phyloP scores from a whole-genome alignment of 2,113 vertebrate species.

The Cyrtonyx montezumae region DNA sequence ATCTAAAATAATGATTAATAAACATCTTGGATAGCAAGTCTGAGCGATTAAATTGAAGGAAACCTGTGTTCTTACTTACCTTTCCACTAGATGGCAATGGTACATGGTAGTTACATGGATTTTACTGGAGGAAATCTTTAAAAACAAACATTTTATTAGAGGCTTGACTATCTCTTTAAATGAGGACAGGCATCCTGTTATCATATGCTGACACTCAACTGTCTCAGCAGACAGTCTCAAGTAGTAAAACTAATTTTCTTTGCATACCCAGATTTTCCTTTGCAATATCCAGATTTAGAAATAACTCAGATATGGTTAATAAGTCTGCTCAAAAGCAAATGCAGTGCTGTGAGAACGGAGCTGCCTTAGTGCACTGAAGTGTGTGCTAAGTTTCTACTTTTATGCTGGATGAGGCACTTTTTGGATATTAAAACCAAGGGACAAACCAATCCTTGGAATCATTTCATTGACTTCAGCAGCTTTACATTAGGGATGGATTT shows the following conservation, averaged over 20 bases:
- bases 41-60: not conserved
- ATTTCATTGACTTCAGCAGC: not conserved
- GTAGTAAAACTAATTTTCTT: constrained; percentile 21
- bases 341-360: not conserved
- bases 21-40: not conserved
- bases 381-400: not conserved
- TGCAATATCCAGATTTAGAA: not conserved
- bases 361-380: not conserved
- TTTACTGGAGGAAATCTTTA: constrained; percentile 6
- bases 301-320: not conserved
- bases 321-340: not conserved
- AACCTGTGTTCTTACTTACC: constrained; percentile 59
- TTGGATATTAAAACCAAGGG: not conserved
- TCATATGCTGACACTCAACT: not conserved
- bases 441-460: not conserved
- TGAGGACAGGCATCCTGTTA: not conserved
- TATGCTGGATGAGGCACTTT: not conserved
- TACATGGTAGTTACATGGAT: constrained; percentile 33
- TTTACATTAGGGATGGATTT: not conserved
- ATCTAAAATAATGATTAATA: not conserved
- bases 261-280: not conserved
- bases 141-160: not conserved
- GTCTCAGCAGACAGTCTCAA: not conserved
- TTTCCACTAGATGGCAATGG: constrained; percentile 70
- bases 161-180: not conserved